Conservation (phyloP, 2,888 invertebrate species). For the Nephrotoma appendiculata region DNA sequence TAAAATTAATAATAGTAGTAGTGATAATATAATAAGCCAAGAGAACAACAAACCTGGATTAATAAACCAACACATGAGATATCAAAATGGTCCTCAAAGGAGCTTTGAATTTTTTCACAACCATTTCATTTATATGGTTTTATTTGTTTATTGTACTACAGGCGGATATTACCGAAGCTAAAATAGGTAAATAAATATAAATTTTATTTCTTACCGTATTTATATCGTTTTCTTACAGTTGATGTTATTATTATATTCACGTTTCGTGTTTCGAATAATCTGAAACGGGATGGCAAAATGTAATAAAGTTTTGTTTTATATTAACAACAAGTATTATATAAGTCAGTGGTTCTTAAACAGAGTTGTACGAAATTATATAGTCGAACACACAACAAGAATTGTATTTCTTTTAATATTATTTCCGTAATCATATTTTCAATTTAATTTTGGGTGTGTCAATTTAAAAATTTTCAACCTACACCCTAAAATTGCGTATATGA, state of each 20-base stretch:
- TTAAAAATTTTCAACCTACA: too few relatives aligned
- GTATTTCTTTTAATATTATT: too few relatives aligned
- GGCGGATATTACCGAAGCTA: slow-evolving; percentile 10
- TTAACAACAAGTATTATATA: too few relatives aligned
- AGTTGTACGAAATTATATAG: too few relatives aligned
- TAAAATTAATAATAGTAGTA: neutral
- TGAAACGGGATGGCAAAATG: neutral
- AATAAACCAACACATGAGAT: slow-evolving; percentile 8
- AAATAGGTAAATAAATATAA: slow-evolving; percentile 11
- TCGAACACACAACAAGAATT: too few relatives aligned
- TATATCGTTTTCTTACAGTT: neutral
- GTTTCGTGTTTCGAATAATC: neutral
- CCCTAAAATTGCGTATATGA: too few relatives aligned
- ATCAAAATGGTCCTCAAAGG: slow-evolving; percentile 13
- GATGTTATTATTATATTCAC: neutral
- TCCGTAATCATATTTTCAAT: too few relatives aligned
- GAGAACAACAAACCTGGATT: neutral
- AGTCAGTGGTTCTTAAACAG: too few relatives aligned
- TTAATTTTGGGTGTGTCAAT: too few relatives aligned
- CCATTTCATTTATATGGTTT: slow-evolving; percentile 12
- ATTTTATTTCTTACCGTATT: neutral
- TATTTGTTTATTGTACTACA: slow-evolving; percentile 11
- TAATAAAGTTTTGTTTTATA: too few relatives aligned
- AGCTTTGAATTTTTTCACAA: slow-evolving; percentile 10
- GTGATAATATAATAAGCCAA: neutral